A percentile compares a stretch with the other conserved stretches of the same genome.
Conservation (phyloP, 2,797 vertebrate species). For the Eulemur rubriventer region DNA sequence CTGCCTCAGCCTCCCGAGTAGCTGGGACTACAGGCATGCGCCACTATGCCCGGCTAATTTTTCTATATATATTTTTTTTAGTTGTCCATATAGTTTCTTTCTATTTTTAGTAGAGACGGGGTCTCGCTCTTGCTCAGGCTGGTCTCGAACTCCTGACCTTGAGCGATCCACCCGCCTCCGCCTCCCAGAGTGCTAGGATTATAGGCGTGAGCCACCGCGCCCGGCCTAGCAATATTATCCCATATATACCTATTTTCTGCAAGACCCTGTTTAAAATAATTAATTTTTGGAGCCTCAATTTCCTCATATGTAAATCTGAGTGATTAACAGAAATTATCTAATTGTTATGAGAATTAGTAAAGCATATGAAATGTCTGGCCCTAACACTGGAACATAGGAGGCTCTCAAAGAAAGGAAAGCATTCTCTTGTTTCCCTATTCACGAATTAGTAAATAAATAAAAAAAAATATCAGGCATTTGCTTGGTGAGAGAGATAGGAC, state of each 20-base stretch:
- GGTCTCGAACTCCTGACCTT: too few species aligned
- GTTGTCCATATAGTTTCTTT: too few species aligned
- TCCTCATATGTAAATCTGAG: neutral
- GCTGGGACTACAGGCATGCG: too few species aligned
- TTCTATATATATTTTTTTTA: too few species aligned
- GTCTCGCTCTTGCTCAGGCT: too few species aligned
- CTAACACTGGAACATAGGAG: neutral
- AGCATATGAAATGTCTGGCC: neutral
- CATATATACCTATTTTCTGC: neutral
- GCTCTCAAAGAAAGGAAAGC: neutral
- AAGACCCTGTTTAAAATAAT: neutral
- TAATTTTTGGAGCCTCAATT: neutral
- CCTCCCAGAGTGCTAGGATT: too few species aligned
- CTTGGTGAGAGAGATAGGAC: neutral
- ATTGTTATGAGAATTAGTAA: neutral
- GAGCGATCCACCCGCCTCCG: too few species aligned
- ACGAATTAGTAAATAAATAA: neutral
- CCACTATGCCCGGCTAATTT: too few species aligned
- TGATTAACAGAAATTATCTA: neutral
- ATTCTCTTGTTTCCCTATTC: neutral
- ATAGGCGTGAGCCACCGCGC: too few species aligned
- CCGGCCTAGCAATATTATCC: neutral
- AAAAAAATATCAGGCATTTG: neutral
- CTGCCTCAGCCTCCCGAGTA: too few species aligned
- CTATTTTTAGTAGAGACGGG: too few species aligned